Evolutionary conservation across 2,113 vertebrate genomes (phyloP).

Genomic region (Phrynocephalus versicolor): DNA sequence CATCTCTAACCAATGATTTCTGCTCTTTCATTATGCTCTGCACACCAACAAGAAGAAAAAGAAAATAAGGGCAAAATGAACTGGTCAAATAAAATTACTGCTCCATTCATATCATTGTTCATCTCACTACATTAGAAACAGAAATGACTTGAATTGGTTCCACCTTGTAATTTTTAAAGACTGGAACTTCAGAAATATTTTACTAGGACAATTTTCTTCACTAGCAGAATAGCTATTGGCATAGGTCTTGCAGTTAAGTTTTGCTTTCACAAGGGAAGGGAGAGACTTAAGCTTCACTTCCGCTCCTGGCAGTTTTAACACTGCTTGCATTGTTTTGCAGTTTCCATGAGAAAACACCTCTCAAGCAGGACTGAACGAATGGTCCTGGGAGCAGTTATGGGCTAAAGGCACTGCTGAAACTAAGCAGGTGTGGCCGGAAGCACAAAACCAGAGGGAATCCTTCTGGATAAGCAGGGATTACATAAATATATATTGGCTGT

Average conservation of each 20-base stretch:
- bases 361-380: neutral
- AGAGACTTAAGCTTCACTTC: neutral
- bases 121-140: neutral
- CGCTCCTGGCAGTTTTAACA: constrained; percentile 20
- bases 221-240: neutral
- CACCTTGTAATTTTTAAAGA: neutral
- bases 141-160: neutral
- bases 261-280: constrained; percentile 13
- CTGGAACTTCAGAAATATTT: neutral
- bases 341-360: constrained; percentile 4
- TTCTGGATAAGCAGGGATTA: neutral
- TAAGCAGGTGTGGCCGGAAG: neutral
- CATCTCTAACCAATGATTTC: neutral
- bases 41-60: neutral
- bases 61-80: neutral
- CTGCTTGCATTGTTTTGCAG: constrained; percentile 7
- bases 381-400: neutral
- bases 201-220: neutral
- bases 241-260: neutral
- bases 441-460: neutral
- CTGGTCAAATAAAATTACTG: neutral
- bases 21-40: neutral
- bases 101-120: neutral
- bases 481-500: neutral
- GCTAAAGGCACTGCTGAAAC: neutral